A percentile compares a stretch with the other conserved stretches of the same genome.
Evolutionary conservation across 2,888 invertebrate species (phyloP).

Genomic region (Dyspetes luteomarginatus): DNA sequence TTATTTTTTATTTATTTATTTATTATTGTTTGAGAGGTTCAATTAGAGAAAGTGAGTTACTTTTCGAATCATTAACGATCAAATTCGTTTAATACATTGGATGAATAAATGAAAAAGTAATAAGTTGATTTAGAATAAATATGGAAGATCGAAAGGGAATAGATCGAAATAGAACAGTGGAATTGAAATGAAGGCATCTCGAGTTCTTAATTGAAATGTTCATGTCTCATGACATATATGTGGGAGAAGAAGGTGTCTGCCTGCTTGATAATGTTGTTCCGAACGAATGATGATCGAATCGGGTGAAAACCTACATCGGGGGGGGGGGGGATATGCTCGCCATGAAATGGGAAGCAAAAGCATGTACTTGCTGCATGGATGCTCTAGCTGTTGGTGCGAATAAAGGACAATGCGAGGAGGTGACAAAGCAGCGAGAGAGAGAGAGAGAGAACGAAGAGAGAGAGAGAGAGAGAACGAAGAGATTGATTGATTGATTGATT

Average conservation of each 20-base stretch:
- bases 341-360: conserved; percentile 44
- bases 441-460: conserved; percentile 47
- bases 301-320: conserved; percentile 26
- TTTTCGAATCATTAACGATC: too few species aligned
- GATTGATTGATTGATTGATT: too few species aligned
- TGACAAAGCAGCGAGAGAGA: conserved; percentile 62
- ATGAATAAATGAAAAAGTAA: conserved; percentile 12
- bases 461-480: too few species aligned
- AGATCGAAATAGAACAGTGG: too few species aligned
- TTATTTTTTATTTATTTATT: not conserved
- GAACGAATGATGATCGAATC: conserved; percentile 41
- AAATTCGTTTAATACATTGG: too few species aligned
- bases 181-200: conserved; percentile 18
- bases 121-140: conserved; percentile 6
- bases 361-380: conserved; percentile 12
- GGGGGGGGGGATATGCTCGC: conserved; percentile 23
- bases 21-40: too few species aligned
- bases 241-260: conserved; percentile 41
- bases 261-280: conserved; percentile 64
- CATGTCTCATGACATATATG: conserved; percentile 10
- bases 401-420: conserved; percentile 50
- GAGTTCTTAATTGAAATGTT: conserved; percentile 36
- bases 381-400: conserved; percentile 39
- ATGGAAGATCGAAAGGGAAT: conserved; percentile 13
- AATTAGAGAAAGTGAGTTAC: too few species aligned